A percentile compares a stretch with the other conserved stretches of the same genome.
phyloP scores from a whole-genome alignment of 2,797 vertebrate species.

The Tragopan temminckii region DNA sequence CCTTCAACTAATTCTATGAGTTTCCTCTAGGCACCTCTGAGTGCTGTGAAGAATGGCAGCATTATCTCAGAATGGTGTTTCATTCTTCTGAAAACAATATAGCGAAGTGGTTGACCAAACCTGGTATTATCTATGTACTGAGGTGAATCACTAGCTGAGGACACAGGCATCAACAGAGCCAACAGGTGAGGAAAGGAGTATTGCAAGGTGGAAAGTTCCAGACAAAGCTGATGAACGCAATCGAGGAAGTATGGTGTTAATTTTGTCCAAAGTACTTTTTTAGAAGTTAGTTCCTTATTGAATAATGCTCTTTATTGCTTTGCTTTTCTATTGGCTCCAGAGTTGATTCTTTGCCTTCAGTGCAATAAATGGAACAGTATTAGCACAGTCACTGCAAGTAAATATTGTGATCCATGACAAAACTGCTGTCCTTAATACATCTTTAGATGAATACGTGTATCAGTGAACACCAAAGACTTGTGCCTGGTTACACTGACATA shows the following conservation, averaged over 20 bases:
- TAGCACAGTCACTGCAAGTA: not conserved
- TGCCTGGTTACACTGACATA: fast-evolving
- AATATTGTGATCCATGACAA: not conserved
- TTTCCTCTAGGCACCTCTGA: fast-evolving
- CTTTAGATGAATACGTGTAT: fast-evolving
- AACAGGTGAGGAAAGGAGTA: not conserved
- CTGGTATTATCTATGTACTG: not conserved
- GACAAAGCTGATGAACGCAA: not conserved
- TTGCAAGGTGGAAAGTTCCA: not conserved
- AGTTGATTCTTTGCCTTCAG: not conserved
- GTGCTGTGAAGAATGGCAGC: not conserved
- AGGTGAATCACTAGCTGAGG: not conserved
- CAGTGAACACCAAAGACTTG: not conserved
- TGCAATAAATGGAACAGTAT: not conserved
- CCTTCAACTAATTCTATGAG: not conserved
- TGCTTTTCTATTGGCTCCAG: not conserved
- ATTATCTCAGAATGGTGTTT: not conserved
- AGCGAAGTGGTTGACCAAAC: not conserved
- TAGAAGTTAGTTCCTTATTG: not conserved
- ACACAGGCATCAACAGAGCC: not conserved
- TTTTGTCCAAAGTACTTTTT: not conserved
- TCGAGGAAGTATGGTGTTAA: not conserved
- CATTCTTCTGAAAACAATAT: not conserved
- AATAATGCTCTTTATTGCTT: not conserved
- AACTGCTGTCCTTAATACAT: not conserved